Evolutionary conservation across 2,797 vertebrate genomes (phyloP).

Genomic region (Myiothlypis chrysogaster): DNA sequence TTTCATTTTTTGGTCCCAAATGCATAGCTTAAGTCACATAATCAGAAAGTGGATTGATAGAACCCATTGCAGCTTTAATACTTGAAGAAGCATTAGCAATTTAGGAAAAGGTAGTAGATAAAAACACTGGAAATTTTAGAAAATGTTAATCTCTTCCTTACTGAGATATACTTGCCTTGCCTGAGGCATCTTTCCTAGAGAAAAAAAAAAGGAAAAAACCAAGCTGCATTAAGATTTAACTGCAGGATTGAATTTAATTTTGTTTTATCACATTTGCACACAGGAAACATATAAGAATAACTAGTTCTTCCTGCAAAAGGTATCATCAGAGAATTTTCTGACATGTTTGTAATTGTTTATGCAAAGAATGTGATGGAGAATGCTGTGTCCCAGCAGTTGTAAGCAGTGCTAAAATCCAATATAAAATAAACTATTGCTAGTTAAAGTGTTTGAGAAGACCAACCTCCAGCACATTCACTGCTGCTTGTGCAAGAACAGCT

Average conservation of each 20-base stretch:
- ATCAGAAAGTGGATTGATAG: constrained; percentile 28
- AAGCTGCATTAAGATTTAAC: constrained; percentile 22
- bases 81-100: constrained; percentile 18
- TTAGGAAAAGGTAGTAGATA: constrained; percentile 16
- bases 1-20: background rate
- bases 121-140: constrained; percentile 25
- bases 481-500: background rate
- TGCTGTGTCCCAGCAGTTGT: background rate
- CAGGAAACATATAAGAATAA: background rate
- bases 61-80: constrained; percentile 18
- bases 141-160: constrained; percentile 15
- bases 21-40: background rate
- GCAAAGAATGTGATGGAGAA: background rate
- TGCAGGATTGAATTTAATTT: constrained; percentile 19
- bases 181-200: background rate
- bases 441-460: background rate
- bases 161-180: background rate
- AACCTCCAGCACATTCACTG: background rate
- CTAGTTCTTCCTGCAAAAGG: background rate
- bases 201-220: background rate
- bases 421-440: background rate
- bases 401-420: background rate
- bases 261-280: background rate
- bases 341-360: background rate
- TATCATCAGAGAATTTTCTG: background rate